Evolutionary conservation across 2,113 vertebrate species (phyloP), one percentile per base, ranked within the genome.

Genomic region (Melanocharis versteri): DNA sequence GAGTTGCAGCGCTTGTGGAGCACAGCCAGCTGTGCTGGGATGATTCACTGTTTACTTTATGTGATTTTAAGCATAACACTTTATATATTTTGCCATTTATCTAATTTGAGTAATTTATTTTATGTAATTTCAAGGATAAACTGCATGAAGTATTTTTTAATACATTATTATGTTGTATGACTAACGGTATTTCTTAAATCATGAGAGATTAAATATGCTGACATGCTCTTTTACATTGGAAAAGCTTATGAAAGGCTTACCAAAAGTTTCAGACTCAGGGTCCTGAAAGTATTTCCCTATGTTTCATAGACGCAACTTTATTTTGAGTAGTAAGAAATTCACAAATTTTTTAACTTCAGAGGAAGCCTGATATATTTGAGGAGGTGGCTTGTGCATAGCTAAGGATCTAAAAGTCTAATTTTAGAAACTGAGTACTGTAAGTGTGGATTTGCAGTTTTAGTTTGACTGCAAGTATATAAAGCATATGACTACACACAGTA

Each of bases 381-480:
- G 45, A 91, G 48, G 54, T 69, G 45, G 30, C 33, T 95, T 93
- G 30, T 76, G 42, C 50, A 72, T 30, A 69, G 87, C 75, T 81
- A 82, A 82, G 73, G 90, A 89, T 94, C 35, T 97, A 78, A 93
- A 94, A 83, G 20, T 40, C 24, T 45, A 88, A 87, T 86, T 87
- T 47, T 94, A 87, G 96, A 90, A 97, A 93, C 23, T 50, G 50
- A 85, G n/a, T 53, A 65, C 53, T 95, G 48, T 50, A 69, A 65
- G 42, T 53, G 50, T 79, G 65, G 53, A 89, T 91, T 54, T 75
- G 70, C 83, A 89, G 22, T 89, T 94, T 83, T 56, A 87, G 48
- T 79, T 45, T 89, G 58, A 48, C 90, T 85, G 31, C n/a, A 88
- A 93, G n/a, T 83, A 53, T 71, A 22, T 72, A 72, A 82, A 85